Evolutionary conservation across 2,113 vertebrate species (phyloP), one percentile per base, ranked within the genome.

Genomic region (Probosciger aterrimus): DNA sequence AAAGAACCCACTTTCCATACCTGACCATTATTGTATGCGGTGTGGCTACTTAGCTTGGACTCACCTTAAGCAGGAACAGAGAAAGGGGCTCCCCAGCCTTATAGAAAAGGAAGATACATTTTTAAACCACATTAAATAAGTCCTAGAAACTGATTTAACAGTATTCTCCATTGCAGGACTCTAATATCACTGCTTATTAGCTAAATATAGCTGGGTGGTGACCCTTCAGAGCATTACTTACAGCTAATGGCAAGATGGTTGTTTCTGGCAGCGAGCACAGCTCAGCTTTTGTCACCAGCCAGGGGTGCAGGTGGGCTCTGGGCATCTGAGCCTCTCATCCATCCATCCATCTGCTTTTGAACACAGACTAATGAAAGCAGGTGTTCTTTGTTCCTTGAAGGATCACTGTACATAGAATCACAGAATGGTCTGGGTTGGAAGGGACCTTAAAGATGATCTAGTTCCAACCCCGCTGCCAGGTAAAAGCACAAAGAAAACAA

Each of bases 261-360:
- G 49, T 65, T 80, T 41, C 64, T 60, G 41, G 35, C 2, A 0
- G 33, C 5, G 4, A 27, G 18, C 0, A 1, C 28, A 20, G 60
- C 59, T 65, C 39, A 39, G 46, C 35, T 22, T 14, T 18, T 0
- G 2, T 20, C 25, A 7, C 33, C n/a, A 43, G 23, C 18, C 2
- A 1, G 28, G n/a, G 31, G 18, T 35, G 7, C 31, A 28, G 43
- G 10, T 0, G 4, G 27, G n/a, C 19, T 30, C 11, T 18, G 2
- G 5, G 6, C 1, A 0, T 4, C 55, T 8, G 5, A 63, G 35
- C 39, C 20, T 43, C 24, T 62, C 39, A 24, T 59, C 57, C 39
- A 19, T 4, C 50, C 33, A 24, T 3, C 59, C 69, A 6, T 14
- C 2, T 0, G 24, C 68, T 23, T 59, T 35, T 37, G 33, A 60